Evolutionary conservation across 1,140 invertebrate genomes (phyloP).

Genomic region (fruit fly (Drosophila melanogaster)): Release_6_plus_ISO1_MT NC_004354.4:16071501-16072000

Average conservation of each 20-base stretch:
- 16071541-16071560: not conserved
- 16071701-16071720: conserved; percentile 86
- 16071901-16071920: conserved; percentile 17
- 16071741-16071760: conserved; percentile 94
- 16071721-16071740: conserved; percentile 95
- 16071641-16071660: too few relatives aligned
- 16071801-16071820: conserved; percentile 97
- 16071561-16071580: not conserved
- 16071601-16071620: too few relatives aligned
- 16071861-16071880: conserved; percentile 86
- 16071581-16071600: too few relatives aligned
- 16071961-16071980: too few relatives aligned
- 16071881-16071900: conserved; percentile 57
- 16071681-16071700: not conserved
- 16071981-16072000: too few relatives aligned
- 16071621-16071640: too few relatives aligned
- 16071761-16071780: conserved; percentile 97
- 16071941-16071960: too few relatives aligned
- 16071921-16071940: not conserved
- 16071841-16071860: conserved; percentile 96
- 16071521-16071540: conserved; percentile 90
- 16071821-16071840: conserved; percentile 95
- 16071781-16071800: conserved; percentile 97
- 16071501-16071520: conserved; percentile 90
- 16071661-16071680: too few relatives aligned